Percentiles rank a stretch among this genome's conserved stretches.
These are phyloP conservation scores for Gymnobelideus leadbeateri DNA, from an alignment of 2,113 vertebrate genomes.

Conservation along the genomic window DNA sequence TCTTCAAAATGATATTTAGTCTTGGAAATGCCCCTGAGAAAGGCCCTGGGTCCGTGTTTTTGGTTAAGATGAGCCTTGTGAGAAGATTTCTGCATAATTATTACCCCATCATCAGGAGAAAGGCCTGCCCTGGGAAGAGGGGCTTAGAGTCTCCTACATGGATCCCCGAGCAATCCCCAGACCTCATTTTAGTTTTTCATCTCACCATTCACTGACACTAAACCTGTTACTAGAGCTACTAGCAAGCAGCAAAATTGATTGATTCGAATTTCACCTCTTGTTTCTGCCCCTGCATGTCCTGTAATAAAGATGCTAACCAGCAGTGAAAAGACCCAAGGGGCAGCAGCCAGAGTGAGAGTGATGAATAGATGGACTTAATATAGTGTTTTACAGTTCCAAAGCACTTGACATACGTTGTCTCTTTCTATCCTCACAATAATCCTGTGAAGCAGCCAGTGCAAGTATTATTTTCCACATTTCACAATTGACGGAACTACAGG, in stretches of 20 bases:
- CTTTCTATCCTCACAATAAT: background rate
- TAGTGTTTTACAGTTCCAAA: background rate
- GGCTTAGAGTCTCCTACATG: rapidly evolving
- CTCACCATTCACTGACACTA: background rate
- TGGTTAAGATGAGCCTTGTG: background rate
- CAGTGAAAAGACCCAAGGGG: background rate
- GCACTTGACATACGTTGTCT: background rate
- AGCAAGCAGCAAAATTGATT: background rate
- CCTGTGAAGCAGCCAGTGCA: background rate
- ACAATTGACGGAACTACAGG: background rate
- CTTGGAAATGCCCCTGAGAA: background rate
- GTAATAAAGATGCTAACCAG: background rate
- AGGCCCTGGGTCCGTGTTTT: background rate
- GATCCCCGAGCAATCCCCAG: rapidly evolving
- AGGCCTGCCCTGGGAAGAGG: rapidly evolving
- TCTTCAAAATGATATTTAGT: background rate
- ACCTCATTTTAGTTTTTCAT: rapidly evolving
- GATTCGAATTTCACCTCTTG: background rate
- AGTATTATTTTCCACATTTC: background rate
- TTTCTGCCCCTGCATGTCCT: background rate
- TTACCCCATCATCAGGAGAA: background rate
- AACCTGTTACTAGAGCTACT: background rate
- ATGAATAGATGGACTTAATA: conserved; percentile 7
- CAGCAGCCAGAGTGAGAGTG: background rate
- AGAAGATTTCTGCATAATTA: background rate